These are phyloP conservation scores for Cinara cedri DNA, from an alignment of 2,888 invertebrate species.

Conservation along the genomic window DNA sequence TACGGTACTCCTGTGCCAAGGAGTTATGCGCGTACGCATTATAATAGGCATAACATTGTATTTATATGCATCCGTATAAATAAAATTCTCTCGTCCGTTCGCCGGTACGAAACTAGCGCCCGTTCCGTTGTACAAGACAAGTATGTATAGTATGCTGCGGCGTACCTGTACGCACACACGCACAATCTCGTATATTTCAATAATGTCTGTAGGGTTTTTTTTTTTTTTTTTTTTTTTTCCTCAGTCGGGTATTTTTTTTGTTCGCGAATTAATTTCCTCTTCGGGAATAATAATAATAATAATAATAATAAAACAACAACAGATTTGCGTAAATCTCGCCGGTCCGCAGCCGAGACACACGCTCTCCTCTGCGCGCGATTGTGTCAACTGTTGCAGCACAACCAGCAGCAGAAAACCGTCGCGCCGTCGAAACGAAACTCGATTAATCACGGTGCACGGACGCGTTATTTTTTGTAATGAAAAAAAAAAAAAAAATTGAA, in stretches of 20 bases:
- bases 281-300: too few species aligned
- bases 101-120: not conserved
- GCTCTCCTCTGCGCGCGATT: conserved; percentile 21
- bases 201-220: conserved; percentile 12
- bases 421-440: conserved; percentile 17
- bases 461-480: not conserved
- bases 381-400: not conserved
- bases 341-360: not conserved
- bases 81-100: conserved; percentile 10
- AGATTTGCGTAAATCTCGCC: conserved; percentile 43
- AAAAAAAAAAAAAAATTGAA: not conserved
- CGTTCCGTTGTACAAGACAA: conserved; percentile 17
- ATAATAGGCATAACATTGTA: too few species aligned
- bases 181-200: conserved; percentile 43
- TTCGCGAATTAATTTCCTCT: conserved; percentile 43
- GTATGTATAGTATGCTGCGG: not conserved
- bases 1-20: conserved; percentile 18
- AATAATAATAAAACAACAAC: conserved; percentile 11
- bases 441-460: conserved; percentile 40
- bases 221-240: too few species aligned
- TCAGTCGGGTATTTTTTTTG: conserved; percentile 15
- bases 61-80: not conserved
- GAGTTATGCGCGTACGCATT: not conserved
- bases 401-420: not conserved
- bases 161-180: not conserved